These are phyloP conservation scores for Matsumurasca onukii DNA, from an alignment of 1,140 invertebrate genomes.

Conservation along the genomic window DNA sequence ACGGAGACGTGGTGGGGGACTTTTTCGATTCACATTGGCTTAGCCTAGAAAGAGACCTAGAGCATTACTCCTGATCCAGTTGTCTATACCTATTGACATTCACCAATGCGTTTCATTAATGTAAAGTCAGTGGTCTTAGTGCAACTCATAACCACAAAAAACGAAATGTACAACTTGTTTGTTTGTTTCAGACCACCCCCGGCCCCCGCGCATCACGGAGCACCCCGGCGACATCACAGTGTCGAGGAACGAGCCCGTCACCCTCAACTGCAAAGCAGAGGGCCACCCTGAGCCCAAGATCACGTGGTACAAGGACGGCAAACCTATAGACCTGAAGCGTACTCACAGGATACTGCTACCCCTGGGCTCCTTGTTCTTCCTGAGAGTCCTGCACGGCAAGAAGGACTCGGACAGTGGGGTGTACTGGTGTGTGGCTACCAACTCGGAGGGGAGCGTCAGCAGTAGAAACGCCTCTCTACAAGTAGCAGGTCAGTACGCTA, in stretches of 20 bases:
- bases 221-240: slow-evolving; percentile 53
- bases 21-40: no score
- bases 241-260: slow-evolving; percentile 85
- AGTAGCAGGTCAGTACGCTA: slow-evolving; percentile 80
- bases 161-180: no score
- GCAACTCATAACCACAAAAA: no score
- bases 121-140: no score
- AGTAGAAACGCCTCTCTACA: slow-evolving; percentile 71
- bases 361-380: slow-evolving; percentile 40
- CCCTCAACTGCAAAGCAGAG: slow-evolving; percentile 88
- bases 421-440: slow-evolving; percentile 84
- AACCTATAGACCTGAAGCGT: slow-evolving; percentile 56
- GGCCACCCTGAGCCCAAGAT: slow-evolving; percentile 90
- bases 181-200: no score
- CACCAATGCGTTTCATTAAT: no score
- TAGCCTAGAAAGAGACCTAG: no score
- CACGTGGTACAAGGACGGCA: slow-evolving; percentile 87
- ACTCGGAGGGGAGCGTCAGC: slow-evolving; percentile 77
- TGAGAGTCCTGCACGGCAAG: slow-evolving; percentile 74
- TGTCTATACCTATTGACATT: no score
- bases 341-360: slow-evolving; percentile 39
- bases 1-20: no score
- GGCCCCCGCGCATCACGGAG: slow-evolving; percentile 42
- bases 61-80: no score
- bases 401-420: slow-evolving; percentile 83